phyloP scores from a whole-genome alignment of 2,797 vertebrate genomes.

The Peromyscus aztecus region DNA sequence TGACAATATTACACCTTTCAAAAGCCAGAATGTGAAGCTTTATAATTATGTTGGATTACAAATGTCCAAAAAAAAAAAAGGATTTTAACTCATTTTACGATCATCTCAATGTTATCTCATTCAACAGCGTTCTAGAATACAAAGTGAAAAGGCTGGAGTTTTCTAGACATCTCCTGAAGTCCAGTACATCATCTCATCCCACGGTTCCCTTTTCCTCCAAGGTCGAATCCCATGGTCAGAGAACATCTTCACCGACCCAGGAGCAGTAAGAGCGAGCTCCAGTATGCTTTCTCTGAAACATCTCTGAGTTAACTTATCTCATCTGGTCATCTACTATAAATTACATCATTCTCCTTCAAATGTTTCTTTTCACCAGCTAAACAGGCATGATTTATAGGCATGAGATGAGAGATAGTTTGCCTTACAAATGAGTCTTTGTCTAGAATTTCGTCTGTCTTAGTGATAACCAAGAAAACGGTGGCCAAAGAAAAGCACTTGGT shows the following conservation, averaged over 20 bases:
- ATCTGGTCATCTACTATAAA: conserved; percentile 13
- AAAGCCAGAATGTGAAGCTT: conserved; percentile 41
- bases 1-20: conserved; percentile 8
- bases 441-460: neutral
- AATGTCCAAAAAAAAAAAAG: neutral
- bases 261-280: neutral
- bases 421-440: conserved; percentile 45
- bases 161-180: neutral
- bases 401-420: neutral
- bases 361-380: conserved; percentile 48
- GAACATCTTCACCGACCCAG: neutral
- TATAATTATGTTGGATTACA: conserved; percentile 36
- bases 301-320: conserved; percentile 50
- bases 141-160: neutral
- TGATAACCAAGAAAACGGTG: neutral
- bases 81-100: neutral
- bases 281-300: conserved; percentile 8
- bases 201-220: neutral
- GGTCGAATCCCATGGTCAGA: neutral
- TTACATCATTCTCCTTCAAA: conserved; percentile 19
- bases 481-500: conserved; percentile 9
- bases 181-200: neutral
- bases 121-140: neutral
- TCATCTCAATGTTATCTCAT: conserved; percentile 17
- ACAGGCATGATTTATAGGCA: conserved; percentile 39